These are phyloP conservation scores for Hypsibius dujardini DNA, from an alignment of 1,140 invertebrate species.

Conservation along the genomic window DNA sequence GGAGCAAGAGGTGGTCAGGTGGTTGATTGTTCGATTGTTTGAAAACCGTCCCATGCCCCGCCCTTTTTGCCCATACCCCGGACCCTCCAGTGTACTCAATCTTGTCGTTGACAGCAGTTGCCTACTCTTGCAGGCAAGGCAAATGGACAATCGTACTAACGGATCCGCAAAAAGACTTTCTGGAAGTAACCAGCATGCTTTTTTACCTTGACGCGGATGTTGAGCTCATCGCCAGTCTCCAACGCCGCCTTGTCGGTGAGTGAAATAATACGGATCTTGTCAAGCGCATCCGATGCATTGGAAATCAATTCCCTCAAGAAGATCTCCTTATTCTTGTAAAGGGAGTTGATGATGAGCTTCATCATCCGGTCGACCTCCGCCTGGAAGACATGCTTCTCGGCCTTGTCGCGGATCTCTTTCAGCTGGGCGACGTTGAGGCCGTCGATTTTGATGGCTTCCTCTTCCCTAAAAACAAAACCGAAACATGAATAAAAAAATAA, in stretches of 20 bases:
- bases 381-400: constrained; percentile 84
- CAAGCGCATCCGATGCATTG: constrained; percentile 83
- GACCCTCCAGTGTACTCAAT: too few species aligned
- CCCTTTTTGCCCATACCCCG: neutral
- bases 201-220: constrained; percentile 67
- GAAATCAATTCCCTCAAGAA: constrained; percentile 92
- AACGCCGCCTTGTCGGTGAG: constrained; percentile 65
- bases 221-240: constrained; percentile 50
- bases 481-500: constrained; percentile 40
- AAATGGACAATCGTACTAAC: neutral
- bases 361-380: constrained; percentile 97
- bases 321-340: constrained; percentile 97
- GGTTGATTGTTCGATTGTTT: neutral
- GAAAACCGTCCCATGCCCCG: neutral
- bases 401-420: constrained; percentile 69
- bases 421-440: constrained; percentile 81
- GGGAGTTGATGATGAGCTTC: constrained; percentile 96
- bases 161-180: neutral
- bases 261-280: constrained; percentile 80
- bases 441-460: constrained; percentile 91
- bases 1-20: too few species aligned
- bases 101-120: too few species aligned
- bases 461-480: constrained; percentile 62
- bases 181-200: constrained; percentile 18
- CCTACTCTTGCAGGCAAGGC: too few species aligned